Conservation (phyloP, 2,797 vertebrate species). For the Accipiter superciliosus region DNA sequence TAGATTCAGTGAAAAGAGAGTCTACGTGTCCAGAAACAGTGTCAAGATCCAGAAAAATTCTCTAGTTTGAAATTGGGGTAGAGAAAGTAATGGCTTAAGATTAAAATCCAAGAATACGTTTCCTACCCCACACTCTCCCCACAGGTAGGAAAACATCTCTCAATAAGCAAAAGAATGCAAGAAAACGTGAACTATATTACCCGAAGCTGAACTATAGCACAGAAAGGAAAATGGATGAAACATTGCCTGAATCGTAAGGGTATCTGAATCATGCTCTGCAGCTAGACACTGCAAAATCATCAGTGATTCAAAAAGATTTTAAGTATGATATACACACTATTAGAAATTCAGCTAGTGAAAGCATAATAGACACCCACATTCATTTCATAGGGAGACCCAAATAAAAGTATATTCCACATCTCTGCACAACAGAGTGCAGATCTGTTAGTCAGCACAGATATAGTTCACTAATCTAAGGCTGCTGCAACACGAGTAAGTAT, state of each 20-base stretch:
- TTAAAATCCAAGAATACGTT: neutral
- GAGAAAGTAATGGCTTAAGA: neutral
- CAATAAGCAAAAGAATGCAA: neutral
- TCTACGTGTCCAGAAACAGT: neutral
- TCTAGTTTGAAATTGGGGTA: neutral
- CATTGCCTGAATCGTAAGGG: neutral
- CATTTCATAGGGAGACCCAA: neutral
- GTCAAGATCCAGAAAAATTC: neutral
- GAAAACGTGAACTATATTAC: neutral
- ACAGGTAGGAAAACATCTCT: neutral
- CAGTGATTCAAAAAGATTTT: neutral
- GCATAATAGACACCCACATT: neutral
- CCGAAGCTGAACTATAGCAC: neutral
- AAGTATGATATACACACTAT: neutral
- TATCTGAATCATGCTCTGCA: neutral
- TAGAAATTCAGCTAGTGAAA: neutral
- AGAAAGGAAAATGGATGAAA: neutral
- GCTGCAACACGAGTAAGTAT: neutral
- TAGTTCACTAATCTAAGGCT: neutral
- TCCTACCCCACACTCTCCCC: neutral
- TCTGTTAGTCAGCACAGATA: neutral
- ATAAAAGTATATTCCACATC: neutral
- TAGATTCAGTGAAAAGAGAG: neutral
- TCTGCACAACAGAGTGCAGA: neutral
- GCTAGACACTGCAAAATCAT: neutral